Evolutionary conservation across 2,797 vertebrate species (phyloP), one percentile per base, ranked within the genome.

Genomic region (Falco concolor): DNA sequence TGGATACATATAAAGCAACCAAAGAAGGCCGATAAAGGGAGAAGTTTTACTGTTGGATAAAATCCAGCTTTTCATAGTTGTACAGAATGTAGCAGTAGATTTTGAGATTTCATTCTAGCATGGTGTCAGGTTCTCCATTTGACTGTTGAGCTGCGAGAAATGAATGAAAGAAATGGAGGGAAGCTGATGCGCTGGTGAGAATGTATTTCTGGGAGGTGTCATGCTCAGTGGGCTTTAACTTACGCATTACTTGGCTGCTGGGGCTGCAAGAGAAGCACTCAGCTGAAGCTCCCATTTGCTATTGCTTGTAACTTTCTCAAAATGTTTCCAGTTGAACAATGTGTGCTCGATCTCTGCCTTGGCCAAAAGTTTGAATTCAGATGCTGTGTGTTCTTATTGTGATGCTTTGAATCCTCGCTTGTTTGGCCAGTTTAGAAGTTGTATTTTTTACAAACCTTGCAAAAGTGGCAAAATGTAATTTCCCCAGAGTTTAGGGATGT

Each of bases 201-300:
- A 50, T 0, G 1, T 9, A 6, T 70, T 87, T 89, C 80, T 93
- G n/a, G n/a, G 36, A 73, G 82, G 10, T 72, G 12, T 34, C 1
- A 0, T 59, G 25, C 23, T 47, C 18, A 32, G 40, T 47, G 19
- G 17, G 21, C n/a, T 77, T 50, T 8, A 57, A 69, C 36, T 45
- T 65, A 2, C 10, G 2, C 23, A 8, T 69, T 47, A 63, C 13
- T 84, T 8, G 9, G 4, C 34, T 73, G 2, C 65, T 85, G 38
- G 42, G 8, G 5, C 78, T 63, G 47, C 0, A 0, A 57, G 40
- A 50, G 24, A 28, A 6, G n/a, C 70, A 21, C 19, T 36, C 2
- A 0, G 2, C 12, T 79, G n/a, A 82, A 60, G 16, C 14, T 93
- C 30, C 36, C 5, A 2, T 68, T 80, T 95, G 27, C 42, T 72